Evolutionary conservation across 1,140 invertebrate genomes (phyloP), one percentile per base, ranked within the genome.

Genomic region (Bradysia coprophila): DNA sequence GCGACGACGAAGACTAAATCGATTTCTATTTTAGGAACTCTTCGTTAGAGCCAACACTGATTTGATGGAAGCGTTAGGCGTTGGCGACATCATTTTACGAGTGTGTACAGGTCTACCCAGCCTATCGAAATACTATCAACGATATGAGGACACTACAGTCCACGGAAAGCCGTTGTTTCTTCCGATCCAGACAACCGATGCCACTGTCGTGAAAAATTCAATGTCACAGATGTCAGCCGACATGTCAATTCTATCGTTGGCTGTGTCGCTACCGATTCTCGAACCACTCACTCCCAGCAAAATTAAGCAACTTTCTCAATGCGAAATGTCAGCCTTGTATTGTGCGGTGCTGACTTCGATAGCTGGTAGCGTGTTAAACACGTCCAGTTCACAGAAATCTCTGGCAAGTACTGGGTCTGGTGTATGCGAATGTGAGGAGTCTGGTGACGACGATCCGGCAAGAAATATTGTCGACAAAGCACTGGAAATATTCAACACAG

Each of bases 221-320:
- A 47, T 59, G 48, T 53, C 43, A 51, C 69, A 68, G 48, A 90
- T 89, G 22, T 71, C 87, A 19, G 78, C 79, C 46, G 90, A 94
- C 54, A 76, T 92, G 33, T 78, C 76, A 36, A 76, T 91, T 37
- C 76, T 88, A 28, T 80, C 77, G 52, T 76, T 78, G 48, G 84
- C 86, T 1, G 68, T 92, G 43, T 81, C 81, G 13, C 59, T 94
- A 42, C 89, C 87, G 2, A 75, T 90, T 42, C 57, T 92, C 20
- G 89, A 94, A 60, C 89, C 89, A 0, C 65, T 94, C 37, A 89
- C 80, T 4, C 68, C 78, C 0, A 72, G 72, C 3, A 77, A 87
- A 52, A 71, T 94, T 39, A 73, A 80, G 33, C 84, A 86, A 53
- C 65, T 94, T 21, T 81, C 75, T 0, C 61, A 69, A n/a, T 55